Percentiles rank a stretch among this genome's conserved stretches.
Conservation (phyloP, 2,113 vertebrate species). For the Halcyon senegalensis region DNA sequence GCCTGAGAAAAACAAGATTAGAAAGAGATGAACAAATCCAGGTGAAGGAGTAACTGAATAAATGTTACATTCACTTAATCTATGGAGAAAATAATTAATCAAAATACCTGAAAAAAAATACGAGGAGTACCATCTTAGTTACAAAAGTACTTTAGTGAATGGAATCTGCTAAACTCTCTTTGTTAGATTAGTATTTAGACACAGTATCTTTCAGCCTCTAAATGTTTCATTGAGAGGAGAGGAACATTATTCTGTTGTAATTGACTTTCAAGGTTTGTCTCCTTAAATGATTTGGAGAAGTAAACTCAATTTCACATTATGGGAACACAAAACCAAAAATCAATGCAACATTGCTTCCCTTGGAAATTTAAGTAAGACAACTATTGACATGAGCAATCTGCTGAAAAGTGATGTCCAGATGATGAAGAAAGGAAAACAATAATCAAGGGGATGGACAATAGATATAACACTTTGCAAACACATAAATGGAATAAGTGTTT, state of each 20-base stretch:
- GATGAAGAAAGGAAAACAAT: not conserved
- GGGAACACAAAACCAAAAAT: not conserved
- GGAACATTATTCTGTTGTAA: not conserved
- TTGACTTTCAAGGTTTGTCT: not conserved
- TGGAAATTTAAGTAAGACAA: not conserved
- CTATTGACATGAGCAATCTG: not conserved
- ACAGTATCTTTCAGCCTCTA: not conserved
- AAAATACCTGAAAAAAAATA: not conserved
- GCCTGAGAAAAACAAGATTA: not conserved
- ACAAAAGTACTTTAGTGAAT: not conserved
- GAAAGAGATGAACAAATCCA: not conserved
- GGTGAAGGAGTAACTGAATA: not conserved
- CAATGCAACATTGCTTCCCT: not conserved
- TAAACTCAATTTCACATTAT: slow-evolving; percentile 12
- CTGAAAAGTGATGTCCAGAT: not conserved
- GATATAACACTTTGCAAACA: not conserved
- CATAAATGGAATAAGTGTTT: not conserved
- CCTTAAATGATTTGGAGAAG: not conserved
- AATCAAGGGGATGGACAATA: not conserved
- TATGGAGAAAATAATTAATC: not conserved
- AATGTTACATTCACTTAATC: not conserved
- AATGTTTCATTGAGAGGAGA: not conserved
- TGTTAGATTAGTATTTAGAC: not conserved
- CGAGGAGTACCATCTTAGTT: not conserved
- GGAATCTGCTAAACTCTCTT: not conserved